Evolutionary conservation across 2,113 vertebrate genomes (phyloP).

Genomic region (Aptenodytes patagonicus): DNA sequence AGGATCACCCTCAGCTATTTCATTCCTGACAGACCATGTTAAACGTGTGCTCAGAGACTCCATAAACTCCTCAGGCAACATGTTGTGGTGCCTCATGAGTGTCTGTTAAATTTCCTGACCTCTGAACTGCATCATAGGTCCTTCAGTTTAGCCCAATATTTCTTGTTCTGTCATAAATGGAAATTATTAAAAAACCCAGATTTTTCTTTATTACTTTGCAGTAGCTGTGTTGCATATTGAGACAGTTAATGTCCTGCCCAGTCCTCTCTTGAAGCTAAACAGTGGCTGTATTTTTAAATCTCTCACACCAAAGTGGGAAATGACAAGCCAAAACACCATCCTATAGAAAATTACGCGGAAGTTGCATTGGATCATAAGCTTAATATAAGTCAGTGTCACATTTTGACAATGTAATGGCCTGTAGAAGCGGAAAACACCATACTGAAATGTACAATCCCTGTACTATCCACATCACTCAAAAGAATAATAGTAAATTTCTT

Average conservation of each 20-base stretch:
- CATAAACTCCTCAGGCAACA: neutral
- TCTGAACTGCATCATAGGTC: neutral
- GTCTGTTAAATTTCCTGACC: neutral
- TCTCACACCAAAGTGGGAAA: neutral
- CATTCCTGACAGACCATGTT: neutral
- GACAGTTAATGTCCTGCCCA: neutral
- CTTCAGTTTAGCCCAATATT: neutral
- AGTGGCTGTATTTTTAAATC: neutral
- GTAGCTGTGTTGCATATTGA: neutral
- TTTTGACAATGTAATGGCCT: neutral
- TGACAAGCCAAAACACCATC: neutral
- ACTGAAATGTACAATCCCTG: neutral
- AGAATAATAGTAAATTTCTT: neutral
- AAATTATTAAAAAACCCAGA: neutral
- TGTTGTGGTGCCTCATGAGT: fast-evolving
- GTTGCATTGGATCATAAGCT: neutral
- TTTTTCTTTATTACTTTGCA: neutral
- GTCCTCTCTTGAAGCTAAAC: neutral
- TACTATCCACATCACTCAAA: neutral
- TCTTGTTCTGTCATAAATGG: neutral
- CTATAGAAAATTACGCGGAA: neutral
- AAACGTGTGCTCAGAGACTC: neutral
- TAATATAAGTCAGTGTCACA: neutral
- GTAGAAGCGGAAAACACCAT: neutral
- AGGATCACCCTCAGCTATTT: neutral